Percentiles rank a stretch among this genome's conserved stretches.
phyloP scores from a whole-genome alignment of 1,140 invertebrate species.

The Druon quercuslanigerum region DNA sequence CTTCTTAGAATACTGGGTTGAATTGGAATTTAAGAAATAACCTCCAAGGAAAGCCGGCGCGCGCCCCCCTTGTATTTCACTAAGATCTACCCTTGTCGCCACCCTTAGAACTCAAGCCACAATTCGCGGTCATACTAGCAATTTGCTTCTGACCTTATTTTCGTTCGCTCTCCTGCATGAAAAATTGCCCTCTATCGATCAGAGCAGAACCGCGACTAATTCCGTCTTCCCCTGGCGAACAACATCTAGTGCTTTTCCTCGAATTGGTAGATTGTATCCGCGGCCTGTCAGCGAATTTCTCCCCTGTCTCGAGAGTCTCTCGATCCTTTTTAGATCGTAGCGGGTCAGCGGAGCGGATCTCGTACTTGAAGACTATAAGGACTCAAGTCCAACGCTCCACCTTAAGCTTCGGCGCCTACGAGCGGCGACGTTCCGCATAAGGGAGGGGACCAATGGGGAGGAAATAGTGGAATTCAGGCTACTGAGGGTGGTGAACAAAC shows the following conservation, averaged over 20 bases:
- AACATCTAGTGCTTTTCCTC: not conserved
- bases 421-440: constrained; percentile 25
- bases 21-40: too few species aligned
- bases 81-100: not conserved
- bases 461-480: constrained; percentile 17
- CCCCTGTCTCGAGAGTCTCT: constrained; percentile 4
- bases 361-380: not conserved
- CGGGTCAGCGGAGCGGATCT: not conserved
- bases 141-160: constrained; percentile 28
- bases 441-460: constrained; percentile 1
- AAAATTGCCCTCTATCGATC: constrained; percentile 28
- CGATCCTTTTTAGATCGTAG: constrained; percentile 14
- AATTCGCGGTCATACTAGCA: constrained; percentile 3
- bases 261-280: constrained; percentile 11
- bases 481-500: constrained; percentile 6
- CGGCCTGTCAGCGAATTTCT: constrained; percentile 20
- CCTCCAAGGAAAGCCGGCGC: too few species aligned
- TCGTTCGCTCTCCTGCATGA: not conserved
- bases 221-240: not conserved
- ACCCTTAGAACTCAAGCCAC: not conserved
- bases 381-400: not conserved
- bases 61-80: too few species aligned
- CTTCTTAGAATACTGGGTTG: too few species aligned
- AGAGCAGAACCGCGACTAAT: constrained; percentile 3
- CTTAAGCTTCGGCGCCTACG: constrained; percentile 15